Evolutionary conservation across 2,113 vertebrate genomes (phyloP).

Genomic region (Cheirogaleus medius): DNA sequence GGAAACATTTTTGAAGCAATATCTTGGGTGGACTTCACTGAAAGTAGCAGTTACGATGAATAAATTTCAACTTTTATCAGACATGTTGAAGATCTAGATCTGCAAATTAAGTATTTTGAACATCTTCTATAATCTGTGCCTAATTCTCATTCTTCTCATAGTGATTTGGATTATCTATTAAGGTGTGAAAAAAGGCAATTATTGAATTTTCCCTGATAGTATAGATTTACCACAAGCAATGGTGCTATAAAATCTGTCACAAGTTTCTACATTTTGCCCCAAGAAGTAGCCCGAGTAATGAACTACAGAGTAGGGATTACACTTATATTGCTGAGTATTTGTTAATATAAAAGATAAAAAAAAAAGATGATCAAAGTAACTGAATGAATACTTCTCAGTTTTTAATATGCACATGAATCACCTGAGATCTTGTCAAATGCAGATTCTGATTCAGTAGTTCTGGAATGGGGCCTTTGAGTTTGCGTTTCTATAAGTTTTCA

Average conservation of each 20-base stretch:
- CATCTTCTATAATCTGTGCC: not conserved
- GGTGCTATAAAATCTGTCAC: conserved; percentile 4
- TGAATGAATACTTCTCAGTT: not conserved
- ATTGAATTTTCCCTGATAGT: conserved; percentile 10
- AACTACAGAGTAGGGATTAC: not conserved
- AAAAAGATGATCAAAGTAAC: not conserved
- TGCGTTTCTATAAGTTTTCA: not conserved
- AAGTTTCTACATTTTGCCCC: not conserved
- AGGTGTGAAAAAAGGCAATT: conserved; percentile 10
- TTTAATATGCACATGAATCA: not conserved
- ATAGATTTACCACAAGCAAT: conserved; percentile 6
- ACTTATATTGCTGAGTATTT: not conserved
- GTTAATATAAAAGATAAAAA: not conserved
- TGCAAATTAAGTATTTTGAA: not conserved
- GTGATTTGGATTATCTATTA: not conserved
- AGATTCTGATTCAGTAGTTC: not conserved
- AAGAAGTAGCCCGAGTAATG: not conserved
- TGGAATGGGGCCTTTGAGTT: not conserved
- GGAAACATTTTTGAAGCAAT: conserved; percentile 21
- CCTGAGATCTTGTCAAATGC: not conserved
- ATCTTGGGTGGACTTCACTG: not conserved
- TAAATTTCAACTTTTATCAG: conserved; percentile 38
- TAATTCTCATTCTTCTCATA: not conserved
- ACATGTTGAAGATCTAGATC: not conserved
- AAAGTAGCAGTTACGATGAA: not conserved